Percentiles rank a stretch among this genome's conserved stretches.
Conservation (phyloP, 1,140 invertebrate genomes). For the Camponotus floridanus region DNA sequence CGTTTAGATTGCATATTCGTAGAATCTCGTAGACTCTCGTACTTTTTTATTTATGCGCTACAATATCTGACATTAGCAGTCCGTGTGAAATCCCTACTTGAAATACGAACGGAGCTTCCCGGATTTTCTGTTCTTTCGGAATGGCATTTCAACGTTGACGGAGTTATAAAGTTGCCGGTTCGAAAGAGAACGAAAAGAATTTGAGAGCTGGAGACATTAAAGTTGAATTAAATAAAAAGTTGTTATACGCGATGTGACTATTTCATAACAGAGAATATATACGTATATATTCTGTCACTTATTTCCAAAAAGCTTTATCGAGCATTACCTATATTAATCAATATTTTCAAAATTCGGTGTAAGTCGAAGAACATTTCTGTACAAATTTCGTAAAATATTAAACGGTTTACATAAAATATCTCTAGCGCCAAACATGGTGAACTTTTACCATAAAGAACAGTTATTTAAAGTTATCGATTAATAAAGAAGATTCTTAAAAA, state of each 20-base stretch:
- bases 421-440: neutral
- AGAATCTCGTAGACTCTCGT: neutral
- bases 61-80: slow-evolving; percentile 44
- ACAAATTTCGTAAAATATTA: slow-evolving; percentile 16
- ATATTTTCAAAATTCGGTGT: slow-evolving; percentile 23
- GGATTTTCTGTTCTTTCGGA: slow-evolving; percentile 41
- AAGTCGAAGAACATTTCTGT: slow-evolving; percentile 18
- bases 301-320: slow-evolving; percentile 5
- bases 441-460: neutral
- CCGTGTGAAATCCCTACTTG: slow-evolving; percentile 32
- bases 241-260: slow-evolving; percentile 28
- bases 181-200: slow-evolving; percentile 10
- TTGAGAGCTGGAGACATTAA: slow-evolving; percentile 22
- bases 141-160: slow-evolving; percentile 37
- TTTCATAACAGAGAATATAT: slow-evolving; percentile 8
- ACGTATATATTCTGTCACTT: neutral
- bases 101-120: slow-evolving; percentile 24
- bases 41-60: slow-evolving; percentile 34
- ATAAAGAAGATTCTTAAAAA: neutral
- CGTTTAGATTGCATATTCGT: neutral
- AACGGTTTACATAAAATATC: neutral
- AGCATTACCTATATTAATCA: slow-evolving; percentile 21
- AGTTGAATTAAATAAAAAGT: slow-evolving; percentile 50
- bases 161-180: slow-evolving; percentile 49
- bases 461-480: slow-evolving; percentile 35